Evolutionary conservation across 2,113 vertebrate genomes (phyloP).

Genomic region (Cavia porcellus): DNA sequence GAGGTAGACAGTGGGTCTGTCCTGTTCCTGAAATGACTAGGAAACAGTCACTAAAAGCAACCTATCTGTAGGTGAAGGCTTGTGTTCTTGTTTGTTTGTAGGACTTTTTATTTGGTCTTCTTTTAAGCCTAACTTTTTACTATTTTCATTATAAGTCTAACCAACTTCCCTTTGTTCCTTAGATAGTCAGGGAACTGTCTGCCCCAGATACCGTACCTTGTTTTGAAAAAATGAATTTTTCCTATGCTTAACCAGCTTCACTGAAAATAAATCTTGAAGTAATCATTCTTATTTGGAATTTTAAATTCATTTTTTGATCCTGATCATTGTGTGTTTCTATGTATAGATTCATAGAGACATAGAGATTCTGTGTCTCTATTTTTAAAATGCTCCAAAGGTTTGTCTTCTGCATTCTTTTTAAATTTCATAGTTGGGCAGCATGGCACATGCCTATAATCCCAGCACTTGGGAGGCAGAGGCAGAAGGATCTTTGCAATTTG

Average conservation of each 20-base stretch:
- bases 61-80: neutral
- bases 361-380: neutral
- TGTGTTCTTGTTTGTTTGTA: neutral
- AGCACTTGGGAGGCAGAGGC: too few relatives aligned
- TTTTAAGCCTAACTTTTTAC: slow-evolving; percentile 43
- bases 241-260: neutral
- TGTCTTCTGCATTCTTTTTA: neutral
- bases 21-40: neutral
- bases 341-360: too few relatives aligned
- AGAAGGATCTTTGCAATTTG: too few relatives aligned
- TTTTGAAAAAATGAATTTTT: slow-evolving; percentile 53
- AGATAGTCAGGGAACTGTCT: slow-evolving; percentile 38
- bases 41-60: neutral
- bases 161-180: slow-evolving; percentile 50
- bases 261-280: slow-evolving; percentile 63
- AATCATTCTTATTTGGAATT: slow-evolving; percentile 57
- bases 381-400: slow-evolving; percentile 21
- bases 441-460: too few relatives aligned
- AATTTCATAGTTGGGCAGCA: too few relatives aligned
- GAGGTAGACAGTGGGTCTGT: neutral
- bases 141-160: slow-evolving; percentile 30
- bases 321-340: slow-evolving; percentile 18
- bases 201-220: slow-evolving; percentile 20
- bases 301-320: slow-evolving; percentile 65
- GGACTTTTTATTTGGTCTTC: neutral